Percentiles rank a stretch among this genome's conserved stretches.
Conservation (phyloP, 2,888 invertebrate genomes). For the Chloroclystis v-ata region DNA sequence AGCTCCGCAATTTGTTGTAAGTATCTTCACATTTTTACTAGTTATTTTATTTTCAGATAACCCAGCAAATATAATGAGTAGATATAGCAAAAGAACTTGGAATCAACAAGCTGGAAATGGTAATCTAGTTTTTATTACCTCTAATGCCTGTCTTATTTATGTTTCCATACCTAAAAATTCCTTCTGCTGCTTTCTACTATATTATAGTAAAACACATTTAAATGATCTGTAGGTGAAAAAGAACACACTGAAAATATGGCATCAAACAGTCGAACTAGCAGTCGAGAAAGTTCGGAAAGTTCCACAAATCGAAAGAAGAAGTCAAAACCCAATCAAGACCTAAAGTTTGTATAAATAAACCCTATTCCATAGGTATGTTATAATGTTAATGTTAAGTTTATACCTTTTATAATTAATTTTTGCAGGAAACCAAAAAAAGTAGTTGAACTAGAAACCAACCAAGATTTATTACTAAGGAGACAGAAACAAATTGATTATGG, state of each 20-base stretch:
- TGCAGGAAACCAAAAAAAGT: conserved; percentile 42
- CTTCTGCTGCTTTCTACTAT: no score
- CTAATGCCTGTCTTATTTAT: not conserved
- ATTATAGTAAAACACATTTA: not conserved
- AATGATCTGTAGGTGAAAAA: conserved; percentile 32
- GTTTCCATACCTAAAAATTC: no score
- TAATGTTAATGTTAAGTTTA: no score
- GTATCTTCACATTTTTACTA: not conserved
- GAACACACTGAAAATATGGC: conserved; percentile 43
- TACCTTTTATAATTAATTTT: no score
- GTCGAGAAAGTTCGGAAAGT: conserved; percentile 51
- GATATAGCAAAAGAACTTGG: conserved; percentile 39
- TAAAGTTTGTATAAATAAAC: conserved; percentile 4
- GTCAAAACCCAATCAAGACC: conserved; percentile 47
- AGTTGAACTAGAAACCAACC: conserved; percentile 83
- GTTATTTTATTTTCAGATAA: conserved; percentile 15
- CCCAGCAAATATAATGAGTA: conserved; percentile 34
- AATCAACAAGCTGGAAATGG: conserved; percentile 32
- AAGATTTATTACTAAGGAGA: conserved; percentile 82
- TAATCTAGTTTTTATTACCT: conserved; percentile 17
- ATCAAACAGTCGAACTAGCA: conserved; percentile 34
- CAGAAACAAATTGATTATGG: conserved; percentile 98
- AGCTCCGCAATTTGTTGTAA: not conserved
- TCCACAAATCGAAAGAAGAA: conserved; percentile 51
- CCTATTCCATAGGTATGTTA: no score